Evolutionary conservation across 2,113 vertebrate genomes (phyloP), one percentile per base, ranked within the genome.

Genomic region (Scatophagus argus): DNA sequence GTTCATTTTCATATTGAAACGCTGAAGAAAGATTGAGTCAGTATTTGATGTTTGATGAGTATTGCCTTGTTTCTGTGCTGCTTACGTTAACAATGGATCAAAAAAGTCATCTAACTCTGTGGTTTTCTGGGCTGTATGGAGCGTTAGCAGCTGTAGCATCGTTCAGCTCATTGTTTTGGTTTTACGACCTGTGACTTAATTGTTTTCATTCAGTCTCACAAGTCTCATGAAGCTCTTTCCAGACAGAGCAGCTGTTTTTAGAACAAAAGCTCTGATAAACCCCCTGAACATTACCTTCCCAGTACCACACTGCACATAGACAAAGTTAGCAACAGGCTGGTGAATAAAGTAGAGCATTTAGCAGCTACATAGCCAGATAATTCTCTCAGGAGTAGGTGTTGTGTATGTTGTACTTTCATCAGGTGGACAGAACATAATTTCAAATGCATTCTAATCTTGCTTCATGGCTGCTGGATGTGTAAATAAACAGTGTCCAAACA

Each of bases 1-100:
- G n/a, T n/a, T n/a, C 10, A 27, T 79, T 79, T 64, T 44, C 12
- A 62, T 41, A 32, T 67, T 32, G 54, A 66, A 60, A 79, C 36
- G 36, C 64, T 59, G 7, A n/a, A n/a, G n/a, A n/a, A n/a, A n/a
- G n/a, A n/a, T n/a, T n/a, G 11, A 3, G 21, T 51, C 51, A 13
- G 14, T 63, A 23, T 61, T 78, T 71, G 10, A 62, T 36, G 31
- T 17, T 55, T 49, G 23, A 23, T 74, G 16, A 54, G 23, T 38
- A 21, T 14, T 47, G 58, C 23, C 25, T 56, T 58, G 55, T 41
- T 17, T 27, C 34, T 74, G 58, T 77, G 56, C 61, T 46, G 41
- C 39, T 52, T 34, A 16, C 12, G 23, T 41, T 23, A 41, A 32
- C 13, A n/a, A 17, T 41, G 34, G 1, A 23, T 44, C 2, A 17